These are phyloP conservation scores for Hemithea aestivaria DNA, from an alignment of 2,888 invertebrate species.

Conservation along the genomic window DNA sequence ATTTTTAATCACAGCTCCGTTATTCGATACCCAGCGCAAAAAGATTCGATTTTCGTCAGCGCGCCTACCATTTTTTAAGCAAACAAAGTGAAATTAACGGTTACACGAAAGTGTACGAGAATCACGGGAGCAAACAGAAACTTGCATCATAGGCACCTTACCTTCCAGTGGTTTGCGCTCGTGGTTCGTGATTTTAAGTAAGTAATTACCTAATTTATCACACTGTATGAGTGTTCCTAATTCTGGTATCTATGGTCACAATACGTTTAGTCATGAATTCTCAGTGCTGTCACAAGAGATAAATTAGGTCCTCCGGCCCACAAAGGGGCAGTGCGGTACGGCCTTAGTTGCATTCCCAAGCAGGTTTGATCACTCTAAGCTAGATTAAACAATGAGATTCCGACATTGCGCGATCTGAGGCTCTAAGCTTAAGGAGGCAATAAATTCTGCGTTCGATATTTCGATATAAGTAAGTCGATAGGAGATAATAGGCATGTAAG, in stretches of 20 bases:
- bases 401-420: constrained; percentile 40
- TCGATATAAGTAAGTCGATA: no score
- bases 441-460: constrained; percentile 25
- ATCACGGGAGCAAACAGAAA: background rate
- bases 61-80: no score
- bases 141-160: constrained; percentile 10
- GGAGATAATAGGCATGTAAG: no score
- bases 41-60: no score
- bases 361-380: constrained; percentile 44
- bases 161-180: constrained; percentile 1
- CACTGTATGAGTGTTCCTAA: constrained; percentile 37
- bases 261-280: constrained; percentile 43
- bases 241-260: constrained; percentile 26
- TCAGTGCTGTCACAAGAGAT: constrained; percentile 56
- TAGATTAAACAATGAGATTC: constrained; percentile 49
- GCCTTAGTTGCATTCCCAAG: constrained; percentile 56
- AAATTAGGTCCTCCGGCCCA: constrained; percentile 52
- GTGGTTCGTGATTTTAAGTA: constrained; percentile 31
- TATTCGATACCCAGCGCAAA: no score
- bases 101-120: constrained; percentile 1
- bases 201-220: constrained; percentile 64
- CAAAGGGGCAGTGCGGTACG: constrained; percentile 45
- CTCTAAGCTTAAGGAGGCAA: constrained; percentile 28
- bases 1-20: no score
- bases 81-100: constrained; percentile 13